These are phyloP conservation scores for Hypotaenidia philippensis DNA, from an alignment of 2,797 vertebrate genomes.

Conservation along the genomic window DNA sequence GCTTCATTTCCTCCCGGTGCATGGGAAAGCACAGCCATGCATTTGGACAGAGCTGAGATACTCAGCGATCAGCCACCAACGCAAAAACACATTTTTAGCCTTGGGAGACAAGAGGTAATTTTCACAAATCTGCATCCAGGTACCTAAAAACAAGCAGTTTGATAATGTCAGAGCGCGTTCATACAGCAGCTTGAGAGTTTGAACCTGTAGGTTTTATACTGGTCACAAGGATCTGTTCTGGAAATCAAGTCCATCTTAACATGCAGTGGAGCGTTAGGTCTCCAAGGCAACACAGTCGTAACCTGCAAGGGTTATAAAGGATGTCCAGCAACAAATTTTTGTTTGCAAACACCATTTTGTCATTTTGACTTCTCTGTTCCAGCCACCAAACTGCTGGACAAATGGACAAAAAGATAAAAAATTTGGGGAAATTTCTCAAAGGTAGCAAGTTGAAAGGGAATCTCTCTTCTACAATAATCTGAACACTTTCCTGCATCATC, in stretches of 20 bases:
- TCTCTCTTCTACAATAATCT: background rate
- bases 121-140: background rate
- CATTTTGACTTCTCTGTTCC: background rate
- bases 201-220: background rate
- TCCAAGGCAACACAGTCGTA: background rate
- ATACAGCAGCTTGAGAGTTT: background rate
- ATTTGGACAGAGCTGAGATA: background rate
- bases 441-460: background rate
- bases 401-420: background rate
- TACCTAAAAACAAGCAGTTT: background rate
- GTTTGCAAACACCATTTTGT: background rate
- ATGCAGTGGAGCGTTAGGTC: background rate
- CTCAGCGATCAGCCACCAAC: background rate
- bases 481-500: background rate
- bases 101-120: background rate
- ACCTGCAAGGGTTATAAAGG: background rate
- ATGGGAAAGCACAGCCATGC: constrained; percentile 40
- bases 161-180: background rate
- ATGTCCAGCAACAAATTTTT: background rate
- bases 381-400: background rate
- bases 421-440: background rate
- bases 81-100: background rate
- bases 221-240: background rate
- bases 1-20: constrained; percentile 18
- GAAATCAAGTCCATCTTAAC: background rate